phyloP scores from a whole-genome alignment of 2,888 invertebrate species.

The Gasteruption jaculator region DNA sequence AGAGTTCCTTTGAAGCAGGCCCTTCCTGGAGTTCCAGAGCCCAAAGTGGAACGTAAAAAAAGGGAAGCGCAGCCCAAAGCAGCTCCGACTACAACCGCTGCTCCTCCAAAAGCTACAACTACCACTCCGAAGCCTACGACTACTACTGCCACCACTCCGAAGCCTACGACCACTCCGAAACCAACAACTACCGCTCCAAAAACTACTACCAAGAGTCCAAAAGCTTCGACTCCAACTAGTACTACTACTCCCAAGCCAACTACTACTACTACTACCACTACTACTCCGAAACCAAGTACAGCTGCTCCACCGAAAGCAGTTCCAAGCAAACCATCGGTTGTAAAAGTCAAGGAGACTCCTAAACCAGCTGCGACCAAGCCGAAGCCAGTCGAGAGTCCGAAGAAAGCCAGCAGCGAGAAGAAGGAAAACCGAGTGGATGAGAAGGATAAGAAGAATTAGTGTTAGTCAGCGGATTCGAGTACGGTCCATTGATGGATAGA shows the following conservation, averaged over 20 bases:
- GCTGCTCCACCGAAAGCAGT: conserved; percentile 22
- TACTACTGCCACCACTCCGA: conserved; percentile 10
- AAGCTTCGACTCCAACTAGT: conserved; percentile 3
- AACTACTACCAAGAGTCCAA: conserved; percentile 15
- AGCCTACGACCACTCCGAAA: conserved; percentile 14
- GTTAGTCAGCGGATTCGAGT: too few species aligned
- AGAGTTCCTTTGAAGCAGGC: conserved; percentile 59
- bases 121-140: conserved; percentile 23
- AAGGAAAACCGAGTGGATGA: conserved; percentile 2
- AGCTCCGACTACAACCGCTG: conserved; percentile 24
- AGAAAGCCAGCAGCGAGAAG: not conserved
- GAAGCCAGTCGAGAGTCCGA: conserved; percentile 11
- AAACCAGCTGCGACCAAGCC: conserved; percentile 9
- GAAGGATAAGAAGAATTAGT: too few species aligned
- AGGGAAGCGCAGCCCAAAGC: conserved; percentile 17
- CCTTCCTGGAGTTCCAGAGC: conserved; percentile 30
- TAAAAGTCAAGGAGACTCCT: conserved; percentile 12
- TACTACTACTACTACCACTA: conserved; percentile 13
- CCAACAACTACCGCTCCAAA: conserved; percentile 19
- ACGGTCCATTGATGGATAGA: too few species aligned
- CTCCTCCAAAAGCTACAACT: conserved; percentile 22
- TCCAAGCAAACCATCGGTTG: conserved; percentile 19
- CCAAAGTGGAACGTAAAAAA: conserved; percentile 4
- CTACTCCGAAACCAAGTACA: conserved; percentile 23
- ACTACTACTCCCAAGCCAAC: conserved; percentile 8